phyloP scores from a whole-genome alignment of 2,888 invertebrate species.

The Drosophila merina region DNA sequence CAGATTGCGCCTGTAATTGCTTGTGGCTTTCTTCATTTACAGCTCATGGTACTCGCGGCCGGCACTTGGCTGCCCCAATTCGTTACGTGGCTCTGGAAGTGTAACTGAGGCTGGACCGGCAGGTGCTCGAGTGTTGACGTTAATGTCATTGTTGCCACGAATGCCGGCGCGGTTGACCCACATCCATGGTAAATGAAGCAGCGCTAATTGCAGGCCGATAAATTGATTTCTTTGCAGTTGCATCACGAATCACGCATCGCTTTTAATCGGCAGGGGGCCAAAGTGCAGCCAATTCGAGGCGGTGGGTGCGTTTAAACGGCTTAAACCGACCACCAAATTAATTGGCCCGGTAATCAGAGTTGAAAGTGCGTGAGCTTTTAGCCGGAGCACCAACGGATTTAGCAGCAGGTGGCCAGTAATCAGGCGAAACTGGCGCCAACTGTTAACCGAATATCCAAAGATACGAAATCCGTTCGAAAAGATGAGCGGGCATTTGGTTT shows the following conservation, averaged over 20 bases:
- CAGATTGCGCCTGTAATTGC: constrained; percentile 55
- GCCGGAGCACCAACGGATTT: constrained; percentile 21
- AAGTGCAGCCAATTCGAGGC: constrained; percentile 52
- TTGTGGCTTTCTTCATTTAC: constrained; percentile 42
- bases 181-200: constrained; percentile 69
- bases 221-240: constrained; percentile 63
- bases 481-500: constrained; percentile 26
- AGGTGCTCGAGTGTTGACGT: constrained; percentile 59
- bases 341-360: constrained; percentile 54
- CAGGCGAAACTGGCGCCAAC: constrained; percentile 26
- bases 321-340: constrained; percentile 65
- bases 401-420: constrained; percentile 39
- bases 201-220: constrained; percentile 54
- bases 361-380: constrained; percentile 44
- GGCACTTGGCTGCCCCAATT: constrained; percentile 53
- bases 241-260: constrained; percentile 54
- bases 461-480: constrained; percentile 14
- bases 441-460: constrained; percentile 3
- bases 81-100: constrained; percentile 50
- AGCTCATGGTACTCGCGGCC: constrained; percentile 11
- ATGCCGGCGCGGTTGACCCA: constrained; percentile 55
- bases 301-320: constrained; percentile 55
- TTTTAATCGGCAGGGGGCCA: constrained; percentile 15
- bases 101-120: not conserved
- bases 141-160: constrained; percentile 72